A percentile compares a stretch with the other conserved stretches of the same genome.
phyloP scores from a whole-genome alignment of 2,888 invertebrate species.

The Taphrorychus bicolor region DNA sequence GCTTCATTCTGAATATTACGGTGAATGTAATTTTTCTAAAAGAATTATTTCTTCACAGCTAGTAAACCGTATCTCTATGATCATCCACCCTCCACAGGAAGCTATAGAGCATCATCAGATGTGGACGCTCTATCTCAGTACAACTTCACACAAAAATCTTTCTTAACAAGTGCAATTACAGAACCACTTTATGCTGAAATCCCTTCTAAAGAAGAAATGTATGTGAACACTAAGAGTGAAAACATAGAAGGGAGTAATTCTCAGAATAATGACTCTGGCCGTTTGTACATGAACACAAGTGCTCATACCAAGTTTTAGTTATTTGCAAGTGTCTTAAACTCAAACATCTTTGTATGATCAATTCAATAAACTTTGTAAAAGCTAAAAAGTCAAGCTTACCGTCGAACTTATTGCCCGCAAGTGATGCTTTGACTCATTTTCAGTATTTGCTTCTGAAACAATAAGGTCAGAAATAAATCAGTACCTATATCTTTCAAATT shows the following conservation, averaged over 20 bases:
- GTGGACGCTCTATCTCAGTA: slow-evolving; percentile 54
- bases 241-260: background rate
- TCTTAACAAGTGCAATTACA: slow-evolving; percentile 37
- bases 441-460: no score
- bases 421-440: no score
- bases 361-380: no score
- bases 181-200: slow-evolving; percentile 76
- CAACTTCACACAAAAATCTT: slow-evolving; percentile 40
- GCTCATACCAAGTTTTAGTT: slow-evolving; percentile 47
- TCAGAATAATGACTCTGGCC: slow-evolving; percentile 33
- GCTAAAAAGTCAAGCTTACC: no score
- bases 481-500: background rate
- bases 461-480: background rate
- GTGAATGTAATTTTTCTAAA: background rate
- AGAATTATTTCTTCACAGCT: slow-evolving; percentile 52
- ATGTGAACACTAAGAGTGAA: background rate
- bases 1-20: background rate
- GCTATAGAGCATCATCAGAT: slow-evolving; percentile 53
- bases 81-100: slow-evolving; percentile 60
- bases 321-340: background rate
- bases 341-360: no score
- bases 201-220: slow-evolving; percentile 55
- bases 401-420: no score
- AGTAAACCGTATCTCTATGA: slow-evolving; percentile 71
- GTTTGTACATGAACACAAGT: slow-evolving; percentile 50